Conservation (phyloP, 2,113 vertebrate species). For the Entelurus aequoreus region DNA sequence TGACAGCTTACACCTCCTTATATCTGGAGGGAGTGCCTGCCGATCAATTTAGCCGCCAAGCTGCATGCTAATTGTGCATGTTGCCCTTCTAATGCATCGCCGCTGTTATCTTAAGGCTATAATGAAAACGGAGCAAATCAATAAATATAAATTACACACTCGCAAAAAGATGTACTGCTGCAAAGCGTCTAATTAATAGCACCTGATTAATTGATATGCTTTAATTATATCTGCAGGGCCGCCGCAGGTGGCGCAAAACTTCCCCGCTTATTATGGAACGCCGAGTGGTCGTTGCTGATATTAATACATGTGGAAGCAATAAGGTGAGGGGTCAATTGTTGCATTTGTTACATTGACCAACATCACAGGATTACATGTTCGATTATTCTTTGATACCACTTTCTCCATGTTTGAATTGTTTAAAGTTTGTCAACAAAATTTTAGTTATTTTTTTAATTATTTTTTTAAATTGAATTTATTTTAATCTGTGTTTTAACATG, state of each 20-base stretch:
- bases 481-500: no score
- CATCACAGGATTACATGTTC: no score
- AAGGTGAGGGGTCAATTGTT: no score
- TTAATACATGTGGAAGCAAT: no score
- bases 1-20: slow-evolving; percentile 99
- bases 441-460: no score
- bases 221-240: slow-evolving; percentile 98
- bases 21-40: slow-evolving; percentile 92
- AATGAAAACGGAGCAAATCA: slow-evolving; percentile 99
- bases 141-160: slow-evolving; percentile 99
- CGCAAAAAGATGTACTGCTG: slow-evolving; percentile 94
- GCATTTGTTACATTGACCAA: no score
- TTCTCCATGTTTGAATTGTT: no score
- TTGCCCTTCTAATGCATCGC: slow-evolving; percentile 98
- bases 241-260: slow-evolving; percentile 99
- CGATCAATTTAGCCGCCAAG: slow-evolving; percentile 87
- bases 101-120: slow-evolving; percentile 98
- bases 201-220: slow-evolving; percentile 99
- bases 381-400: no score
- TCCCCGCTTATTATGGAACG: slow-evolving; percentile 97
- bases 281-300: no score
- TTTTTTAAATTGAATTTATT: no score
- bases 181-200: slow-evolving; percentile 99
- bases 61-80: slow-evolving; percentile 98
- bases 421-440: no score